phyloP scores from a whole-genome alignment of 2,888 invertebrate genomes.

The Nomada ruficornis region DNA sequence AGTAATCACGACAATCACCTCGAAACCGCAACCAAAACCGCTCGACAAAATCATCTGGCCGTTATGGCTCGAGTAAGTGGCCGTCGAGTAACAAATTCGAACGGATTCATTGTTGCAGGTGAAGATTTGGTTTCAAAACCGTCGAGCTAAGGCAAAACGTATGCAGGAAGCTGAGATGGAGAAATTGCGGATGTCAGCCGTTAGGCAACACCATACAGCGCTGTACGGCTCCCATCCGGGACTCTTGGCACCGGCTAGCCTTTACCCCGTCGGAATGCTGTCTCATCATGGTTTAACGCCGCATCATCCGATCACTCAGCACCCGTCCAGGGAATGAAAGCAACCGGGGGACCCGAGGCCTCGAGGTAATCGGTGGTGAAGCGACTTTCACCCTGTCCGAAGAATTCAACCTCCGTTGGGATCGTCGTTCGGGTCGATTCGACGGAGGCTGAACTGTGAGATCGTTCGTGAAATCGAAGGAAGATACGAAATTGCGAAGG shows the following conservation, averaged over 20 bases:
- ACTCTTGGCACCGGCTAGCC: slow-evolving; percentile 76
- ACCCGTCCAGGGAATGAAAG: slow-evolving; percentile 78
- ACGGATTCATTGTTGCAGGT: slow-evolving; percentile 86
- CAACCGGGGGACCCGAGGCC: slow-evolving; percentile 11
- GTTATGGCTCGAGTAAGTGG: not conserved
- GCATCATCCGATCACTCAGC: slow-evolving; percentile 78
- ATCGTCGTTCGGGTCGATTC: not conserved
- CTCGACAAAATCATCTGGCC: not conserved
- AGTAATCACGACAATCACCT: not conserved
- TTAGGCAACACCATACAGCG: slow-evolving; percentile 83
- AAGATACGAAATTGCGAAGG: not conserved
- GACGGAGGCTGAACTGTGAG: not conserved
- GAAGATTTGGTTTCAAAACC: slow-evolving; percentile 97
- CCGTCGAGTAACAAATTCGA: slow-evolving; percentile 35
- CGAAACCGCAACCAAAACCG: slow-evolving; percentile 25
- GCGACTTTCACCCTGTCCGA: slow-evolving; percentile 12
- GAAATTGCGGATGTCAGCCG: slow-evolving; percentile 93
- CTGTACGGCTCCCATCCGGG: slow-evolving; percentile 81
- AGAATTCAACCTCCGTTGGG: not conserved
- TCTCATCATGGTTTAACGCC: slow-evolving; percentile 78
- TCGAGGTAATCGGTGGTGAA: slow-evolving; percentile 33
- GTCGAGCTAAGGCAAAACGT: slow-evolving; percentile 98
- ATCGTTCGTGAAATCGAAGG: not conserved
- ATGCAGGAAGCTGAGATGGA: slow-evolving; percentile 99
- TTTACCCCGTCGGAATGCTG: slow-evolving; percentile 81